These are phyloP conservation scores for Chalcis sispes DNA, from an alignment of 2,888 invertebrate species.

Conservation along the genomic window DNA sequence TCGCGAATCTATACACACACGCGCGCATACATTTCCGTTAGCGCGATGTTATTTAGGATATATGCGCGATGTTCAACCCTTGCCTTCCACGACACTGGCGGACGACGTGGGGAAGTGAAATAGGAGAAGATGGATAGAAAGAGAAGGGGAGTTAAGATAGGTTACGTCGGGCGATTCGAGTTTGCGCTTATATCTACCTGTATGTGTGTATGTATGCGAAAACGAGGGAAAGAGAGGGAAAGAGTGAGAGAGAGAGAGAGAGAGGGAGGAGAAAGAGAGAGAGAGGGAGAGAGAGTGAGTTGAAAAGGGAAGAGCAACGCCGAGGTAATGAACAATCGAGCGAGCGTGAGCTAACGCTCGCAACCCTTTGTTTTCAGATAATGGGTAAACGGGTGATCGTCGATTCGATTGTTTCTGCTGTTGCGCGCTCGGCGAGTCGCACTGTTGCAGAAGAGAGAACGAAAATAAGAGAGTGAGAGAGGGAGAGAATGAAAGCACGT, in stretches of 20 bases:
- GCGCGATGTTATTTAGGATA: too few relatives aligned
- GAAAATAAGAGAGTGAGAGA: too few relatives aligned
- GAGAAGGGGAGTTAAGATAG: constrained; percentile 46
- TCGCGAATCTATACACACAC: too few relatives aligned
- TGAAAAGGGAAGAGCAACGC: background rate
- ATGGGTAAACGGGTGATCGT: constrained; percentile 65
- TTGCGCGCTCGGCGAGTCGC: constrained; percentile 56
- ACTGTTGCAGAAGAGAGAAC: background rate
- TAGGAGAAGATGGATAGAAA: too few relatives aligned
- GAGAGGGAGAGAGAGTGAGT: background rate
- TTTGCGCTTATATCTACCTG: constrained; percentile 6
- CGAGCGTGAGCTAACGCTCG: background rate
- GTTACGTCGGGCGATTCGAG: constrained; percentile 30
- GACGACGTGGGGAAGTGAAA: too few relatives aligned
- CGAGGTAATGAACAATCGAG: constrained; percentile 53
- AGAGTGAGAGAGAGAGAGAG: too few relatives aligned
- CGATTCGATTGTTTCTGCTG: constrained; percentile 68
- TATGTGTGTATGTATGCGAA: background rate
- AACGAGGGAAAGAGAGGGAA: background rate
- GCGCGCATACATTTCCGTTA: too few relatives aligned
- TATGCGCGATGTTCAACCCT: too few relatives aligned
- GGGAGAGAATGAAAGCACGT: constrained; percentile 25
- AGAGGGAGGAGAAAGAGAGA: background rate
- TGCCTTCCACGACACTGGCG: too few relatives aligned
- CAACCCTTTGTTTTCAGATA: constrained; percentile 60